Evolutionary conservation across 2,888 invertebrate genomes (phyloP).

Genomic region (Fragum sueziense): DNA sequence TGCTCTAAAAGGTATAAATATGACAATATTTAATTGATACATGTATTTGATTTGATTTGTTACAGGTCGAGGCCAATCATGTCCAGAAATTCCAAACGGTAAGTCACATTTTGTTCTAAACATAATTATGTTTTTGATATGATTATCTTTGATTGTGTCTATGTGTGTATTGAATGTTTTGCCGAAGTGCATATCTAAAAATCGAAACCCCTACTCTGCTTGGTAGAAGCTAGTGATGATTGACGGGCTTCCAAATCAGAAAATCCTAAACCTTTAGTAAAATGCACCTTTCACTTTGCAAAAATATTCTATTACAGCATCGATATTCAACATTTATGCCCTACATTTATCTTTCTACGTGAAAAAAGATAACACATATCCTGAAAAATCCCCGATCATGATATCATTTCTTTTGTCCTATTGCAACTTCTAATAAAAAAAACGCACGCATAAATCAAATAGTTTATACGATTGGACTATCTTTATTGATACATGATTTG

Average conservation of each 20-base stretch:
- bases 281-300: too few relatives aligned
- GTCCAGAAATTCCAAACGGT: slow-evolving; percentile 14
- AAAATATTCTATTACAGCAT: too few relatives aligned
- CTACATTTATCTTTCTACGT: too few relatives aligned
- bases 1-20: too few relatives aligned
- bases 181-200: background rate
- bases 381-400: too few relatives aligned
- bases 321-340: too few relatives aligned
- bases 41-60: background rate
- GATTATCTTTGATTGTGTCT: background rate
- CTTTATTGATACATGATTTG: background rate
- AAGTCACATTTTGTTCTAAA: background rate
- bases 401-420: too few relatives aligned
- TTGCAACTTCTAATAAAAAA: background rate
- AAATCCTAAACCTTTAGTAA: too few relatives aligned
- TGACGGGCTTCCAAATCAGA: too few relatives aligned
- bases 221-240: background rate
- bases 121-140: too few relatives aligned
- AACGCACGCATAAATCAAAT: background rate
- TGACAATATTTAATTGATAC: background rate
- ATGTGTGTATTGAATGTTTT: background rate
- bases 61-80: slow-evolving; percentile 13
- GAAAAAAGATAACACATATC: too few relatives aligned
- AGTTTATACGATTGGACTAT: background rate
- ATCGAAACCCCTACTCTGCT: background rate